A percentile compares a stretch with the other conserved stretches of the same genome.
These are phyloP conservation scores for Globicephala melas DNA, from an alignment of 2,113 vertebrate species.

Conservation along the genomic window DNA sequence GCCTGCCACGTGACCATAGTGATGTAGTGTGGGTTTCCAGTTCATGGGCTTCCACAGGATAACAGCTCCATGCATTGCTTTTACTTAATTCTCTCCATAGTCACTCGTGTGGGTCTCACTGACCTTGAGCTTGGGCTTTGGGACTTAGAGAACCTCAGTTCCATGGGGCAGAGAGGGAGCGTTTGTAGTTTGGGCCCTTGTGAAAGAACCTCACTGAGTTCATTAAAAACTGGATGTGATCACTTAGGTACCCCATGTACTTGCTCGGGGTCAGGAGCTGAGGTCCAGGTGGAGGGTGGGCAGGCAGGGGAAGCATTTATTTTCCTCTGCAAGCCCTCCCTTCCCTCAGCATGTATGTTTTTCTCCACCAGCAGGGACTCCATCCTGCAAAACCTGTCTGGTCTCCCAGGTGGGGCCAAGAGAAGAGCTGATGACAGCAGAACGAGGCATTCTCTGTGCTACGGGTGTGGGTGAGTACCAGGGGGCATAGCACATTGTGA, in stretches of 20 bases:
- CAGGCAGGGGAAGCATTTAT: not conserved
- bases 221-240: not conserved
- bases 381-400: not conserved
- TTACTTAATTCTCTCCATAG: not conserved
- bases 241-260: not conserved
- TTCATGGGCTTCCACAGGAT: not conserved
- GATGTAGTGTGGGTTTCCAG: not conserved
- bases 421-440: not conserved
- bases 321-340: not conserved
- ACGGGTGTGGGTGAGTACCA: not conserved
- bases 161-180: not conserved
- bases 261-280: not conserved
- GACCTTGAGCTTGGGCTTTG: not conserved
- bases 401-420: not conserved
- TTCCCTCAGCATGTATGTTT: not conserved
- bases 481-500: rapidly evolving
- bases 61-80: not conserved
- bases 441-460: not conserved
- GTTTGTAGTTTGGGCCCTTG: not conserved
- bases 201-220: not conserved
- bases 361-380: not conserved
- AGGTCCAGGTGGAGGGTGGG: not conserved
- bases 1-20: rapidly evolving
- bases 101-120: not conserved
- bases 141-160: not conserved